These are phyloP conservation scores for Nomada hirtipes DNA, from an alignment of 2,888 invertebrate species.

Conservation along the genomic window DNA sequence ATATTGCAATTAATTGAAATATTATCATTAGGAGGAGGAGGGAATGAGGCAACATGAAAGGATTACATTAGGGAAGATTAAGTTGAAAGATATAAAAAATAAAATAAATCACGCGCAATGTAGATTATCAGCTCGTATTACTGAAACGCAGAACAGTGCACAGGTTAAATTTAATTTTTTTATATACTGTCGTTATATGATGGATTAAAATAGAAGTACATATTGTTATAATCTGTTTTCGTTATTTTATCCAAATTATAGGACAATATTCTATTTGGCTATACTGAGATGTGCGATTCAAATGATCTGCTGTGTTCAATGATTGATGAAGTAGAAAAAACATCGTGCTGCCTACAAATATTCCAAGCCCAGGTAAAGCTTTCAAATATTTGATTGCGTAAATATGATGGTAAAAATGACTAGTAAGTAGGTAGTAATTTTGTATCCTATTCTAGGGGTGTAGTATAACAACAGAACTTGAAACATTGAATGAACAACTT, in stretches of 20 bases:
- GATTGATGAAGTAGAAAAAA: slow-evolving; percentile 78
- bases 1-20: neutral
- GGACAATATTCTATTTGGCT: slow-evolving; percentile 63
- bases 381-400: slow-evolving; percentile 1
- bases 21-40: slow-evolving; percentile 73
- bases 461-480: slow-evolving; percentile 63
- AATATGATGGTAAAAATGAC: slow-evolving; percentile 15
- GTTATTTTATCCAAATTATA: slow-evolving; percentile 52
- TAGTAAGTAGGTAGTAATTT: neutral
- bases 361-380: slow-evolving; percentile 71
- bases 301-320: slow-evolving; percentile 73
- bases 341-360: slow-evolving; percentile 72
- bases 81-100: slow-evolving; percentile 80
- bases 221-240: neutral
- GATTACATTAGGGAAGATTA: slow-evolving; percentile 73
- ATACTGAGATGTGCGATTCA: slow-evolving; percentile 66
- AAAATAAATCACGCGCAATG: slow-evolving; percentile 76
- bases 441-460: slow-evolving; percentile 55
- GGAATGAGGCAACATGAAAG: slow-evolving; percentile 72
- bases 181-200: neutral
- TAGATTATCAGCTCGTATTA: slow-evolving; percentile 67
- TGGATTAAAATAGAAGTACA: neutral
- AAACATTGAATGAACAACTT: slow-evolving; percentile 72
- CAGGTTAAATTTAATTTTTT: slow-evolving; percentile 53
- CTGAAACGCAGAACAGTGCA: slow-evolving; percentile 66